Conservation (phyloP, 1,140 invertebrate species). For the Goniozus legneri region DNA sequence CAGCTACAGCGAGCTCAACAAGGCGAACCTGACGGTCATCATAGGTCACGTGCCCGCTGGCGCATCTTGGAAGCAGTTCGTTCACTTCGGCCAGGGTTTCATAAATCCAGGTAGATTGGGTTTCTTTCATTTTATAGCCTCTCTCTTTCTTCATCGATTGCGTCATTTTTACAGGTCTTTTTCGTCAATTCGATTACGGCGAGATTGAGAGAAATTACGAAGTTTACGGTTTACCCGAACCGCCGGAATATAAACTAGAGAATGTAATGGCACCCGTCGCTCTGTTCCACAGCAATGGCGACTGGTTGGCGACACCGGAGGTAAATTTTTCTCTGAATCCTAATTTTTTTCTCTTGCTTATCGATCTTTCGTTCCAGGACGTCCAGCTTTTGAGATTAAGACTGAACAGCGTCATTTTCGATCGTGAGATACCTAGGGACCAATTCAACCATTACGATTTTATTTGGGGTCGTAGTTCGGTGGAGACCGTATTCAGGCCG, state of each 20-base stretch:
- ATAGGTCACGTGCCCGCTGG: constrained; percentile 75
- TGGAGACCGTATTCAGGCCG: constrained; percentile 36
- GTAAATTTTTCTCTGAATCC: constrained; percentile 28
- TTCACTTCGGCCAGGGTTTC: constrained; percentile 66
- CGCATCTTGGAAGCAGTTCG: constrained; percentile 70
- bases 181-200: constrained; percentile 48
- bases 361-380: constrained; percentile 36
- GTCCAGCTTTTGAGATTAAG: constrained; percentile 35
- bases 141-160: too few relatives aligned
- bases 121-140: background rate
- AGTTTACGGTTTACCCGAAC: constrained; percentile 47
- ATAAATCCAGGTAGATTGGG: constrained; percentile 40
- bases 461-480: constrained; percentile 45
- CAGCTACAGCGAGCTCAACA: constrained; percentile 52
- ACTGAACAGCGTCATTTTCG: constrained; percentile 39
- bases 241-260: constrained; percentile 61
- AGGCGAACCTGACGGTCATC: constrained; percentile 64
- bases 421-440: constrained; percentile 32
- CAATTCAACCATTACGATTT: constrained; percentile 56
- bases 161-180: constrained; percentile 27
- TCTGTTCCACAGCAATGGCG: constrained; percentile 63
- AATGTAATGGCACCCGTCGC: constrained; percentile 61
- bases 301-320: constrained; percentile 58
- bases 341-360: constrained; percentile 5
- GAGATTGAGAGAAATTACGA: constrained; percentile 45